Evolutionary conservation across 2,113 vertebrate genomes (phyloP).

Genomic region (Meriones unguiculatus): DNA sequence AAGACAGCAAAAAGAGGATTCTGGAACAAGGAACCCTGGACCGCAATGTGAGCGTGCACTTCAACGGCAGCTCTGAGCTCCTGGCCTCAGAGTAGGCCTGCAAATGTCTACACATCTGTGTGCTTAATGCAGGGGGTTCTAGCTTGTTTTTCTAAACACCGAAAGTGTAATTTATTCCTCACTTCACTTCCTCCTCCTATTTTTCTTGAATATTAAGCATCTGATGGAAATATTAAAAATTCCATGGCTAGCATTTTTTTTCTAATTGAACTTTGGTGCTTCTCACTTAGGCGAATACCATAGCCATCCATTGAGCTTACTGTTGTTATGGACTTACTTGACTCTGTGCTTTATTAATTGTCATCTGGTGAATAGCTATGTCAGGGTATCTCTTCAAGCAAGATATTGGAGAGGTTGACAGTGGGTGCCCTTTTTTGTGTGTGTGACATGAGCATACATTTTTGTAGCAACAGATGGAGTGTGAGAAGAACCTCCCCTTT

Average conservation of each 20-base stretch:
- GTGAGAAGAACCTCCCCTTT: neutral
- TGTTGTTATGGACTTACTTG: neutral
- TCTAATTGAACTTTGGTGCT: neutral
- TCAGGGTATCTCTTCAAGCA: neutral
- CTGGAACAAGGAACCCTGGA: neutral
- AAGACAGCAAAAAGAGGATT: neutral
- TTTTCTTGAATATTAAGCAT: neutral
- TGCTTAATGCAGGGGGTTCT: neutral
- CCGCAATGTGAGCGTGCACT: neutral
- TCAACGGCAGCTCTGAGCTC: neutral
- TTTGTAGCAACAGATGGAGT: neutral
- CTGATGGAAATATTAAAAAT: neutral
- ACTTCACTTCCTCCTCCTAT: neutral
- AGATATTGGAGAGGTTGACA: neutral
- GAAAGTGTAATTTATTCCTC: neutral
- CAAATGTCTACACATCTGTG: neutral
- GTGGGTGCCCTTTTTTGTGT: neutral
- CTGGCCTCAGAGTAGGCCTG: neutral
- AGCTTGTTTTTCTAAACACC: conserved; percentile 1
- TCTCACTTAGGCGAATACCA: neutral
- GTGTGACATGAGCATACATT: neutral
- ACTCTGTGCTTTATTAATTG: neutral
- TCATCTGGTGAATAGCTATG: accelerated
- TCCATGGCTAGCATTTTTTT: conserved; percentile 40
- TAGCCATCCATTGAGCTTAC: neutral